phyloP scores from a whole-genome alignment of 2,113 vertebrate genomes.

The Coturnix japonica region DNA sequence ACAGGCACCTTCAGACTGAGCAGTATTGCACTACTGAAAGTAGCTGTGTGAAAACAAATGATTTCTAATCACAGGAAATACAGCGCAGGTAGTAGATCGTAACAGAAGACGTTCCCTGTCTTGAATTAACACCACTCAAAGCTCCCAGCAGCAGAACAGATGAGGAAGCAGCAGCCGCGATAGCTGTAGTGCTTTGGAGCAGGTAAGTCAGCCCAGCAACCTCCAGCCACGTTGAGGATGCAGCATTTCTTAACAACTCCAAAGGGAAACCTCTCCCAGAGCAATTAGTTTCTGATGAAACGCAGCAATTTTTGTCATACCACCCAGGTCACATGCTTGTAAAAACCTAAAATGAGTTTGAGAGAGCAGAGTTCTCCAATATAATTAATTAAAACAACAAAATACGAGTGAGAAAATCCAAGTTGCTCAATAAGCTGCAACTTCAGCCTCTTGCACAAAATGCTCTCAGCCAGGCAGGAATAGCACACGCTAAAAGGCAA shows the following conservation, averaged over 20 bases:
- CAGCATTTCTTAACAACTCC: not conserved
- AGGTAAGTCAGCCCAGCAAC: not conserved
- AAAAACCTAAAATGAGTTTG: slow-evolving; percentile 33
- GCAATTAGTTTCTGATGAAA: slow-evolving; percentile 42
- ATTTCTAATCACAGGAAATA: slow-evolving; percentile 15
- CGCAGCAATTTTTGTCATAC: slow-evolving; percentile 37
- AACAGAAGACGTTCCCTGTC: not conserved
- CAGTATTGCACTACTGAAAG: too few relatives aligned
- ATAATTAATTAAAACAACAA: not conserved
- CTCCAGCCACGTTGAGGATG: not conserved
- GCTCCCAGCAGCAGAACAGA: slow-evolving; percentile 1
- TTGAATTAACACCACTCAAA: slow-evolving; percentile 17
- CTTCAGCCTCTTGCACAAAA: slow-evolving; percentile 17
- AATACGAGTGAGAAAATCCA: not conserved
- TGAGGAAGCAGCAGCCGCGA: not conserved
- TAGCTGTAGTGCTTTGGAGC: not conserved
- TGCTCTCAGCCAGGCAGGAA: not conserved
- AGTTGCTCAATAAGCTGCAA: slow-evolving; percentile 50
- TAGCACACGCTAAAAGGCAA: not conserved
- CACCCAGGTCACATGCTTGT: not conserved
- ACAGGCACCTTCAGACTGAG: not conserved
- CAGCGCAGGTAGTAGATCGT: slow-evolving; percentile 34
- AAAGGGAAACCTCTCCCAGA: slow-evolving; percentile 27
- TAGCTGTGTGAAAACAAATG: too few relatives aligned
- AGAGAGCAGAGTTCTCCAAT: slow-evolving; percentile 19